Conservation (phyloP, 2,797 vertebrate species). For the Sparidentex hasta region DNA sequence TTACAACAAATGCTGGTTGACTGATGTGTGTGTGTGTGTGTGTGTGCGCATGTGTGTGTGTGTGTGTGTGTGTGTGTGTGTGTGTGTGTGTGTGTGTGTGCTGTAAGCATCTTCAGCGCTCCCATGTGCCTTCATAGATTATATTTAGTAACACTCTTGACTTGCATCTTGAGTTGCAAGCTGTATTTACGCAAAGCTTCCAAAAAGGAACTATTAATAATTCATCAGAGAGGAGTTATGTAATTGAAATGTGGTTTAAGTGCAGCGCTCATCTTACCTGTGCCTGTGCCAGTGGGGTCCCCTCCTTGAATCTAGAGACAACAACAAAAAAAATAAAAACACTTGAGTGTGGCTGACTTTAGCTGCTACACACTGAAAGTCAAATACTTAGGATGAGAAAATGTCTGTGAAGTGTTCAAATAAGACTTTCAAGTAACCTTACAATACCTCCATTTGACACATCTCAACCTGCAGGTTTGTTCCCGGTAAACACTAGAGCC, state of each 20-base stretch:
- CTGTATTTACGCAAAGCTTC: conserved; percentile 53
- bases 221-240: conserved; percentile 56
- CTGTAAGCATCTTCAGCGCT: conserved; percentile 11
- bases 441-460: conserved; percentile 9
- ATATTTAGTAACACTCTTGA: conserved; percentile 72
- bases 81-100: conserved; percentile 5
- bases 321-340: neutral
- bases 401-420: neutral
- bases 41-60: too few species aligned
- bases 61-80: too few species aligned
- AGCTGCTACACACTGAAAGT: conserved; percentile 14
- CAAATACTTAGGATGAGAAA: conserved; percentile 6
- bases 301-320: conserved; percentile 94
- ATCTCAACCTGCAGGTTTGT: conserved; percentile 9
- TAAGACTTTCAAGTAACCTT: conserved; percentile 3
- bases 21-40: conserved; percentile 4
- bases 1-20: conserved; percentile 23
- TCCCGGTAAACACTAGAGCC: neutral
- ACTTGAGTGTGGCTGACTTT: neutral
- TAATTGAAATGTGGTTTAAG: conserved; percentile 48
- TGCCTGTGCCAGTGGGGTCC: conserved; percentile 96
- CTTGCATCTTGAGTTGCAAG: conserved; percentile 44
- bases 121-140: conserved; percentile 39
- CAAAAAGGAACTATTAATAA: conserved; percentile 66
- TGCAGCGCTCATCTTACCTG: conserved; percentile 84